Evolutionary conservation across 2,888 invertebrate species (phyloP).

Genomic region (Dicyrtomina minuta): DNA sequence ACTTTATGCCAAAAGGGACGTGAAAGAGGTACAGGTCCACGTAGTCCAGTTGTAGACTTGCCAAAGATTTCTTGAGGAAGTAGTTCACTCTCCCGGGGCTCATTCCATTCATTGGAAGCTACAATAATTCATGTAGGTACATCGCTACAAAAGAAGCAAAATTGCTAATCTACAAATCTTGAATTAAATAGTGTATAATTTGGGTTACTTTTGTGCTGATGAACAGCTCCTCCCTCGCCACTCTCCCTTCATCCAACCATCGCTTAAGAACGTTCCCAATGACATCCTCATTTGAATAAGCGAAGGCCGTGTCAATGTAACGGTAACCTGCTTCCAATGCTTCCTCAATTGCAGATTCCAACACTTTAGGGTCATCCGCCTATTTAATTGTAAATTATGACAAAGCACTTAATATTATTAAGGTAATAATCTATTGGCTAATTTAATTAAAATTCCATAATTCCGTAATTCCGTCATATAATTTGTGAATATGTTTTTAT

Average conservation of each 20-base stretch:
- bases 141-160: too few species aligned
- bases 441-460: background rate
- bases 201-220: conserved; percentile 72
- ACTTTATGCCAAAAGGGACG: too few species aligned
- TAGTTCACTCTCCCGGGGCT: conserved; percentile 58
- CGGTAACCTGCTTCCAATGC: conserved; percentile 78
- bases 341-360: conserved; percentile 65
- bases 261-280: conserved; percentile 72
- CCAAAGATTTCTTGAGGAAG: conserved; percentile 65
- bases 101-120: conserved; percentile 33
- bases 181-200: too few species aligned
- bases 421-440: too few species aligned
- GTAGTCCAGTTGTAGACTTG: conserved; percentile 62
- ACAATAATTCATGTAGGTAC: too few species aligned
- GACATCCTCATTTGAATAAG: conserved; percentile 73
- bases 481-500: too few species aligned
- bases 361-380: conserved; percentile 33
- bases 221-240: conserved; percentile 75
- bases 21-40: too few species aligned
- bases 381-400: background rate
- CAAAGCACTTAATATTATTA: too few species aligned
- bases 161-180: too few species aligned
- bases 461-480: too few species aligned
- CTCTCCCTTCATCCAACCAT: conserved; percentile 69
- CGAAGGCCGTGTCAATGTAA: conserved; percentile 78